Conservation (phyloP, 2,888 invertebrate genomes). For the Cepaea hortensis region DNA sequence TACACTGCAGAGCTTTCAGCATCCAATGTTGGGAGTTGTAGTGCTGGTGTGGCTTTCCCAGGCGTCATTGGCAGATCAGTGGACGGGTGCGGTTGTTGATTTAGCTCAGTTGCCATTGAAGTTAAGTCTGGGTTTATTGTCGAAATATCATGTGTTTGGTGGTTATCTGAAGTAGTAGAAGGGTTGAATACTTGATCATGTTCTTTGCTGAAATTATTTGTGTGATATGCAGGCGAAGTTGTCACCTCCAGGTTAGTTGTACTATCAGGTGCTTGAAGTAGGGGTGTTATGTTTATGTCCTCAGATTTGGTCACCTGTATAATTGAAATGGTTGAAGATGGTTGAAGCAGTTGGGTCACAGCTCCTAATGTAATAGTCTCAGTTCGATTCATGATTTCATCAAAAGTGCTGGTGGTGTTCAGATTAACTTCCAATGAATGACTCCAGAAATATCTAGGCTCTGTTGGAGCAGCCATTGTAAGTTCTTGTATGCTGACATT, state of each 20-base stretch:
- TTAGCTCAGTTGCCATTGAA: neutral
- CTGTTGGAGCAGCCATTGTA: neutral
- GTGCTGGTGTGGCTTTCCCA: no score
- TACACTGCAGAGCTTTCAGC: no score
- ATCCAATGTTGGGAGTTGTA: no score
- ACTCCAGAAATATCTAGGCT: no score
- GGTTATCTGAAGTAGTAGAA: neutral
- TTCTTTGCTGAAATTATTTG: neutral
- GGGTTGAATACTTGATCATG: neutral
- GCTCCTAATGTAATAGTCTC: neutral
- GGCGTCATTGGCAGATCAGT: no score
- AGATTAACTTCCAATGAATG: neutral
- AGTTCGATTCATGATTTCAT: neutral
- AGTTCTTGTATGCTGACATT: conserved; percentile 43
- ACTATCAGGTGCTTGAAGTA: neutral
- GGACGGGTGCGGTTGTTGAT: no score
- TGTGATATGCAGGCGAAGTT: neutral
- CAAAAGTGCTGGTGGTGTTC: neutral
- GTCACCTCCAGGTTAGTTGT: neutral
- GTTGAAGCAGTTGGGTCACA: neutral
- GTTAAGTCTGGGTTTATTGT: neutral
- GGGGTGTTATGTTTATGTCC: neutral
- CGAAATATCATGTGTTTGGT: neutral
- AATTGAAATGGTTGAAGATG: neutral
- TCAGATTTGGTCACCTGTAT: conserved; percentile 7